Conservation (phyloP, 2,797 vertebrate genomes). For the Macropodus opercularis region DNA sequence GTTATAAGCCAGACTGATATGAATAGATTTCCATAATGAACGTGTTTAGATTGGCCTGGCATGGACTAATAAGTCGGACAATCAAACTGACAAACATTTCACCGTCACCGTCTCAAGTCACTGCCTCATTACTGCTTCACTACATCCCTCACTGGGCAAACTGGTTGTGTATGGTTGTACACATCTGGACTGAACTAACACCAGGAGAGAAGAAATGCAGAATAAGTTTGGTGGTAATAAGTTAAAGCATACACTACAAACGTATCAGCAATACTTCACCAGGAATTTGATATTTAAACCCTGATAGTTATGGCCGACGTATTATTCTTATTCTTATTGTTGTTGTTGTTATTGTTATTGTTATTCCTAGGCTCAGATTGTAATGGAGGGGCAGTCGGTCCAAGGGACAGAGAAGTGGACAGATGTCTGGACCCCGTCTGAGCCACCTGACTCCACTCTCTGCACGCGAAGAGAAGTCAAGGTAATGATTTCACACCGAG, state of each 20-base stretch:
- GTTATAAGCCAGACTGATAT: constrained; percentile 45
- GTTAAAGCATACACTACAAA: neutral
- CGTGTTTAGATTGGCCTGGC: constrained; percentile 31
- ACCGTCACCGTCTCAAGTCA: constrained; percentile 15
- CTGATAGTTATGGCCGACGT: too few species aligned
- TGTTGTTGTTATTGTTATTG: neutral
- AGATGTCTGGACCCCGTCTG: constrained; percentile 47
- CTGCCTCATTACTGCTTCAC: neutral
- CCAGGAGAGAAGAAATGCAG: neutral
- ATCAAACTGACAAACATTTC: constrained; percentile 27
- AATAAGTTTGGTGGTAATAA: neutral
- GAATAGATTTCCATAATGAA: constrained; percentile 69
- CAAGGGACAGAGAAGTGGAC: constrained; percentile 37
- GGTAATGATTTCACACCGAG: too few species aligned
- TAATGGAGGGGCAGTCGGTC: constrained; percentile 37
- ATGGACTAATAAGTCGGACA: constrained; percentile 47
- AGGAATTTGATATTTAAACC: neutral
- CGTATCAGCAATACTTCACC: neutral
- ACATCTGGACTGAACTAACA: neutral
- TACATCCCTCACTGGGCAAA: neutral
- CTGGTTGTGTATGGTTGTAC: neutral
- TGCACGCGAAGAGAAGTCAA: constrained; percentile 12
- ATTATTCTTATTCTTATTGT: neutral
- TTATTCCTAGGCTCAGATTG: constrained; percentile 21
- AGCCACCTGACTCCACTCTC: constrained; percentile 52